A percentile compares a stretch with the other conserved stretches of the same genome.
Conservation (phyloP, 53 echinoderm and acorn worm genomes). For the Hippasteria phrygiana region DNA sequence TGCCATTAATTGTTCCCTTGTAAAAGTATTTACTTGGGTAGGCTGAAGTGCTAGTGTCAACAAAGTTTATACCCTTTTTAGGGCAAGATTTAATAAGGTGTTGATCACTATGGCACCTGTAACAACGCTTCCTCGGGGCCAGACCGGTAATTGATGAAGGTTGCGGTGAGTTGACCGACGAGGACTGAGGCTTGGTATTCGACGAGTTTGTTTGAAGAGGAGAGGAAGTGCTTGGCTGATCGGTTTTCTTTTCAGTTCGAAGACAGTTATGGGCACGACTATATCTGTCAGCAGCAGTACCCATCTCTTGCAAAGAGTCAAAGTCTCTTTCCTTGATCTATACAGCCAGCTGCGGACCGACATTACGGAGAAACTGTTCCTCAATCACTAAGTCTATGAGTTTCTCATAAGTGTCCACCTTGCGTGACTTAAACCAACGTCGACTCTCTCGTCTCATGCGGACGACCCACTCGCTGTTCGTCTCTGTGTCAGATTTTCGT, state of each 20-base stretch:
- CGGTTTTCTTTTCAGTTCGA: neutral
- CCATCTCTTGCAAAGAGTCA: neutral
- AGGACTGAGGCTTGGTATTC: neutral
- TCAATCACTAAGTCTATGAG: neutral
- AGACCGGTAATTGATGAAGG: conserved; percentile 3
- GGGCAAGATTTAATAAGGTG: neutral
- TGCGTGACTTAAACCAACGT: neutral
- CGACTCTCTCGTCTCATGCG: neutral
- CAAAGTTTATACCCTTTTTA: neutral
- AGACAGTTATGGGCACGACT: conserved; percentile 7
- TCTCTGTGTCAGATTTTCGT: conserved; percentile 1
- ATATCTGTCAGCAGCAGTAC: neutral
- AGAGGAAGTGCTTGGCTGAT: neutral
- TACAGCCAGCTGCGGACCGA: neutral
- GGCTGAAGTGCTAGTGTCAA: neutral
- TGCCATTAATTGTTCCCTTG: conserved; percentile 4
- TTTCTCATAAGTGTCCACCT: neutral
- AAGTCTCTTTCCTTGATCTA: conserved; percentile 8
- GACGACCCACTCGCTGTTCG: neutral
- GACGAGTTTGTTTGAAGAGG: neutral
- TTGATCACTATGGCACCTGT: conserved; percentile 9
- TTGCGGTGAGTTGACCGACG: neutral
- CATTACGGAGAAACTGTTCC: conserved; percentile 17
- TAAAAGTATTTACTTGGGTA: neutral
- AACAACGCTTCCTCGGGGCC: neutral